Evolutionary conservation across 2,797 vertebrate species (phyloP), one percentile per base, ranked within the genome.

Genomic region (Triplophysa yarkandensis): DNA sequence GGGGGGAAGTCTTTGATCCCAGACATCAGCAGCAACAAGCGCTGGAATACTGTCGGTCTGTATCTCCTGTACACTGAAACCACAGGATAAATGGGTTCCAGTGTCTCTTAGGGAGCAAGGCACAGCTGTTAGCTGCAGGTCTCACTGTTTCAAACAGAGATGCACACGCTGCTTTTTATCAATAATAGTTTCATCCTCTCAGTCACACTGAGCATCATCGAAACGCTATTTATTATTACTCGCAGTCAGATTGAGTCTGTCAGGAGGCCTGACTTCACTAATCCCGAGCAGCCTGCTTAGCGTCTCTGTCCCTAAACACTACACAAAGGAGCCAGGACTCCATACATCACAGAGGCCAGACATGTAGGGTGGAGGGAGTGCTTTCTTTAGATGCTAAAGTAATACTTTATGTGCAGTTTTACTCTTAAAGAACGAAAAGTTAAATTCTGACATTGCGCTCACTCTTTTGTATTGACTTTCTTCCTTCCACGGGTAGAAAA

Each of bases 211-310:
- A 71, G 77, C 60, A 30, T 58, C 46, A 64, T 52, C 39, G 52
- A 68, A 57, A 74, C 21, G 28, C 66, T 77, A 78, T 85, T 83
- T 83, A 76, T 84, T 82, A 69, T 83, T 80, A 67, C 74, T 82
- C 78, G 75, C 82, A 79, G 79, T 50, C 57, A 57, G 68, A 80
- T 77, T 76, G 54, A 4, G 48, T 64, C 64, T 74, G 74, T 83
- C 80, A 76, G 62, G 80, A 27, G 30, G n/a, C 52, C 28, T 66
- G 61, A 63, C 58, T 61, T 75, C 64, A 71, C 74, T 67, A 66
- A 74, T 80, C 41, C 74, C 69, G 34, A n/a, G 66, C 77, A 50
- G 77, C 82, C 88, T 90, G 88, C 81, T 80, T 82, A 88, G 54
- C 78, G 80, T 91, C 87, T 88, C n/a, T 10, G 69, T 68, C 69